Evolutionary conservation across 2,888 invertebrate genomes (phyloP), one percentile per base, ranked within the genome.

Genomic region (Byasa hedistus): DNA sequence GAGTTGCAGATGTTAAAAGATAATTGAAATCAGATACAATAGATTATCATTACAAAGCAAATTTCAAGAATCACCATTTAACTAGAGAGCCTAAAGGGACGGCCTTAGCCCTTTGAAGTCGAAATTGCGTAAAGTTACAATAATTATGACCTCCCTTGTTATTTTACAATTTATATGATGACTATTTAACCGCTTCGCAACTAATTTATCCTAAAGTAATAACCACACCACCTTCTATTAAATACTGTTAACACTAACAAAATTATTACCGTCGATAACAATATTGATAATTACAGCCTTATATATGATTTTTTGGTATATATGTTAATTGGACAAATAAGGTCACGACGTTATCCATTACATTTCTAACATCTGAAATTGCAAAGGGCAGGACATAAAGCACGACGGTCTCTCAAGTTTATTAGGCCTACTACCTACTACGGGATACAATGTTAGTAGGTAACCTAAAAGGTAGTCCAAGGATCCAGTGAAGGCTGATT

Each of bases 21-120:
- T 55, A 55, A 55, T 55, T 55, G 55, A 24, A 55, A 23, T 55
- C 23, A 8, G 55, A 55, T 55, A 55, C 55, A 55, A 55, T 55
- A 17, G 55, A 55, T 55, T 55, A 23, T 23, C 19, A n/a, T 10
- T 21, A 19, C 52, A 55, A 55, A 55, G 23, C 23, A 7, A 21
- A 21, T 55, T 55, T 55, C 15, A 23, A 15, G 55, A 23, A 23
- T 55, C 23, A 55, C 10, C 22, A 23, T 23, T 55, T 55, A 23
- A 22, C n/a, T 23, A 22, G 23, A 55, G 22, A 23, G 10, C 21
- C 7, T 55, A 10, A 12, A 23, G 55, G 55, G 10, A 23, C 55
- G 39, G 55, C 55, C 55, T 17, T 55, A 23, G 55, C 4, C 55
- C 55, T 55, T 55, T 55, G 55, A 55, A 24, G 55, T 12, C 55